Base-by-base conservation (phyloP, 2,797 vertebrate species). In the Glossophaga mutica region DNA sequence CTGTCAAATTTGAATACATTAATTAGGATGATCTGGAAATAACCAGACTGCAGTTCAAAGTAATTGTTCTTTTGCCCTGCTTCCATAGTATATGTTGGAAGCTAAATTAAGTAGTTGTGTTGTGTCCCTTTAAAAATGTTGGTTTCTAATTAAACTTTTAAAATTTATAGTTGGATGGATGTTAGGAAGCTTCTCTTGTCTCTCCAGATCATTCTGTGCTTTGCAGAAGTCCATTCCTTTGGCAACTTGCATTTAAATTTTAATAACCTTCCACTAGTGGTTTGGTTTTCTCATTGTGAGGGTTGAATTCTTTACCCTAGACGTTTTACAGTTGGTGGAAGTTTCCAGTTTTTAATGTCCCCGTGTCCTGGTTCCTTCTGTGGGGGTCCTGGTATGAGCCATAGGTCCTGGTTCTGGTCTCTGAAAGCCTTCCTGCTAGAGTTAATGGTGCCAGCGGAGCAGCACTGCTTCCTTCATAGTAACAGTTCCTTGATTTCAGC, bases 1-100 rank as follows among this genome's bases (percentile, higher is more conserved):
- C 4, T 91, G 37, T 95, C 86, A 91, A 50, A 76, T 93, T 94
- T 93, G 74, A 76, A 48, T 94, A 59, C 90, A 55, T 79, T 71
- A 67, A 48, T 71, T 70, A 62, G 68, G 48, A 68, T 65, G 37
- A 52, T 93, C 37, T 94, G 50, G 19, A 89, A 87, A 78, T 81
- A 74, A 90, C 44, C 52, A 77, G 34, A 76, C 65, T 34, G 6
- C 57, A 74, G 79, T 81, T 94, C n/a, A 48, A 57, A 90, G 74
- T 77, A 55, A 57, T 87, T 88, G 46, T 34, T 82, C 32, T 71
- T 83, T 91, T 71, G 37, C 22, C 18, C 10, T 52, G 44, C 34
- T 93, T 94, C 52, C 67, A 68, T 34, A 44, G 14, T 68, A 74
- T 65, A 34, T 82, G 39, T 52, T 48, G 21, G 90, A 95, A 95